phyloP scores from a whole-genome alignment of 1,140 invertebrate genomes.

The Musca vetustissima region DNA sequence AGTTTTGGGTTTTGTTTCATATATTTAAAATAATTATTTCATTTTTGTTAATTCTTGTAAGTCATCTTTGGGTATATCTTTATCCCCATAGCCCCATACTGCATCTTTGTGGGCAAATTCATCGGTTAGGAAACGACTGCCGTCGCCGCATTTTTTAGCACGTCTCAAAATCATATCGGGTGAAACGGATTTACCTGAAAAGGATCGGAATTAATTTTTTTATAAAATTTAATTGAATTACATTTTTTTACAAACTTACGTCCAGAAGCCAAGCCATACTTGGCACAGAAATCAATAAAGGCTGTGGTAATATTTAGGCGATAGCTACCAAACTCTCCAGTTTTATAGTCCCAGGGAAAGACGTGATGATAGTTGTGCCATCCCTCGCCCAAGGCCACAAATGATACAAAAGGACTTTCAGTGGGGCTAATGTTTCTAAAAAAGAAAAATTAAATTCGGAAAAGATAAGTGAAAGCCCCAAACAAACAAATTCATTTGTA shows the following conservation, averaged over 20 bases:
- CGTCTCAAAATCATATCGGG: constrained; percentile 64
- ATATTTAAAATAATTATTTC: constrained; percentile 27
- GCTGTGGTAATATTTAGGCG: constrained; percentile 69
- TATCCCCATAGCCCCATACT: constrained; percentile 64
- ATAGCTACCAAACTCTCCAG: constrained; percentile 74
- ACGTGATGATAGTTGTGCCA: constrained; percentile 97
- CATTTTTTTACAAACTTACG: constrained; percentile 56
- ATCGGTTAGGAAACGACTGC: constrained; percentile 55
- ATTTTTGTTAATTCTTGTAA: constrained; percentile 58
- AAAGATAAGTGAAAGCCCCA: too few relatives aligned
- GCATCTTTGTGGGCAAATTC: constrained; percentile 49
- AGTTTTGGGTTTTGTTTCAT: too few relatives aligned
- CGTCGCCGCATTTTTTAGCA: constrained; percentile 67
- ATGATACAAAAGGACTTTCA: constrained; percentile 70
- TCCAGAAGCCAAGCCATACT: constrained; percentile 74
- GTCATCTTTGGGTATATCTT: constrained; percentile 60
- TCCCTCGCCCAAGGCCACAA: constrained; percentile 77
- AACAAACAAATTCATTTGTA: constrained; percentile 58
- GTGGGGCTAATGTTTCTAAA: constrained; percentile 70
- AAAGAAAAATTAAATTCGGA: background rate
- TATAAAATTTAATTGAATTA: background rate
- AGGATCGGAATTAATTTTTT: constrained; percentile 9
- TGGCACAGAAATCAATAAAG: constrained; percentile 73
- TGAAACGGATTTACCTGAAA: constrained; percentile 64
- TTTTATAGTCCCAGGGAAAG: constrained; percentile 77